Evolutionary conservation across 2,888 invertebrate genomes (phyloP).

Genomic region (Folsomia manolachei): DNA sequence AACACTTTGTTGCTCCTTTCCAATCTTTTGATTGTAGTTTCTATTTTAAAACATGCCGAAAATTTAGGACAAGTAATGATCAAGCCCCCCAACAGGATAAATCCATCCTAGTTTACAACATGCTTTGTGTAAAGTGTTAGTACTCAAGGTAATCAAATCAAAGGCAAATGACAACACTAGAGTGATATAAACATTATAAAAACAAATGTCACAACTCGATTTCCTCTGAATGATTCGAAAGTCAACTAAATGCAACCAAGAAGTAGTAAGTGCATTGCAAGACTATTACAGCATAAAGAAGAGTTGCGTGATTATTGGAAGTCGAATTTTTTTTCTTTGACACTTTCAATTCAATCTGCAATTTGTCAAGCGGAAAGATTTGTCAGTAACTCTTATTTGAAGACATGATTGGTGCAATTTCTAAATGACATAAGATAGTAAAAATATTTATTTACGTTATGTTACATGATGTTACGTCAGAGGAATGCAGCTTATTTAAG

Average conservation of each 20-base stretch:
- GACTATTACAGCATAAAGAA: no score
- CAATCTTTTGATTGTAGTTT: no score
- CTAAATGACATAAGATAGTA: not conserved
- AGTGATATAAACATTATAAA: not conserved
- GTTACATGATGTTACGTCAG: not conserved
- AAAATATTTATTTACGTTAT: not conserved
- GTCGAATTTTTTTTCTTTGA: not conserved
- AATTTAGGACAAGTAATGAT: no score
- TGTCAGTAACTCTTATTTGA: not conserved
- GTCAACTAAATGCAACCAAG: not conserved
- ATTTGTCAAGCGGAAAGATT: not conserved
- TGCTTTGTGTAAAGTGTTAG: no score
- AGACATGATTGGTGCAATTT: not conserved
- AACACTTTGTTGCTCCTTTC: no score
- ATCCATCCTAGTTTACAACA: no score
- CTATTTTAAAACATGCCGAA: no score
- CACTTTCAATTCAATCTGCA: not conserved
- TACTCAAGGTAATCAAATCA: no score
- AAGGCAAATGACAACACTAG: no score
- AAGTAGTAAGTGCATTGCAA: no score
- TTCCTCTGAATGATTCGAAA: not conserved
- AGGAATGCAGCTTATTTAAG: no score
- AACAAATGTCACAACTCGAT: not conserved
- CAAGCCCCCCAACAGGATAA: no score
- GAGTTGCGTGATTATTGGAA: not conserved